A percentile compares a stretch with the other conserved stretches of the same genome.
Conservation (phyloP, 2,888 invertebrate genomes). For the Scaptomyza tumidula region DNA sequence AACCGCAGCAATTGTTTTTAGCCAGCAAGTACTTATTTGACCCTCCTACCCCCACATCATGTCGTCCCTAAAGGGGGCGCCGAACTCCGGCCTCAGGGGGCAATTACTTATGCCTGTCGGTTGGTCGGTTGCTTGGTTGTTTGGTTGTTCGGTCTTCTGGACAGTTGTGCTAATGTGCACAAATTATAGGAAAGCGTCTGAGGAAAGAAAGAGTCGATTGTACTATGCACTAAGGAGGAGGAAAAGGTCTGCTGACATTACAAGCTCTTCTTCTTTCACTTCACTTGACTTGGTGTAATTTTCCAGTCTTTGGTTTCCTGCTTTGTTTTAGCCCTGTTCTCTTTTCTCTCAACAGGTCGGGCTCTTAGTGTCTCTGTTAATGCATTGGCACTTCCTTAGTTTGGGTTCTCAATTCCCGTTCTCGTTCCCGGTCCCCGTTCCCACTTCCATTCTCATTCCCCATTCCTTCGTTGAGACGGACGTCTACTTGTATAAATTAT, state of each 20-base stretch:
- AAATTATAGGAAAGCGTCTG: constrained; percentile 60
- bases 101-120: constrained; percentile 62
- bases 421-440: constrained; percentile 7
- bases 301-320: constrained; percentile 79
- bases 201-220: constrained; percentile 14
- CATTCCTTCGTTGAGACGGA: constrained; percentile 41
- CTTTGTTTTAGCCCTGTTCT: constrained; percentile 69
- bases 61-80: constrained; percentile 55
- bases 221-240: constrained; percentile 39
- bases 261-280: constrained; percentile 1
- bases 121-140: background rate
- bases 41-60: constrained; percentile 51
- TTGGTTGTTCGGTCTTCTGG: constrained; percentile 4
- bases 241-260: constrained; percentile 55
- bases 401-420: constrained; percentile 23
- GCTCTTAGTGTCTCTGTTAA: constrained; percentile 59
- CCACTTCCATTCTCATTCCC: constrained; percentile 15
- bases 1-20: constrained; percentile 68
- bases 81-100: constrained; percentile 56
- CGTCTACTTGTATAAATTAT: constrained; percentile 74
- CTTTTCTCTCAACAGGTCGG: constrained; percentile 17
- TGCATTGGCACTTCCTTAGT: constrained; percentile 74
- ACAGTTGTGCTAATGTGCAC: constrained; percentile 73
- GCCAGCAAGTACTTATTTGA: constrained; percentile 50
- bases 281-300: constrained; percentile 58